A percentile compares a stretch with the other conserved stretches of the same genome.
Evolutionary conservation across 2,797 vertebrate genomes (phyloP).

Genomic region (Spinibarbus caldwelli): DNA sequence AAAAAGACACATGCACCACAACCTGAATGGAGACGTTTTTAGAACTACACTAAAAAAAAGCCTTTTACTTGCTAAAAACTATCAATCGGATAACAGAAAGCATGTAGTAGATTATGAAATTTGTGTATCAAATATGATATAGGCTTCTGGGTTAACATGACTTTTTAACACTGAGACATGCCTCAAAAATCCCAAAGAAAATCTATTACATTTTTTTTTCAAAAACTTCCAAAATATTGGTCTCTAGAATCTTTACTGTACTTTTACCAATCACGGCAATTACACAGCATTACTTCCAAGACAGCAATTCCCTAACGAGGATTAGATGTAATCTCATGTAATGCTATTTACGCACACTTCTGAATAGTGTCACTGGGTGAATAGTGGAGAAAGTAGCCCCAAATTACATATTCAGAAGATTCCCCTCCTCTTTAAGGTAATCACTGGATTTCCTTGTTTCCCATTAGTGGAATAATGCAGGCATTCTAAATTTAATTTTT

Average conservation of each 20-base stretch:
- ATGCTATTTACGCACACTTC: constrained; percentile 65
- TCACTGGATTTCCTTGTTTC: background rate
- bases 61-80: background rate
- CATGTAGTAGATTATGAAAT: background rate
- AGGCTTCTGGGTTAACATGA: background rate
- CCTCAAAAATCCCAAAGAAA: background rate
- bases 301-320: constrained; percentile 65
- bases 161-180: background rate
- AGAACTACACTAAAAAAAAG: background rate
- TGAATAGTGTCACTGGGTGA: constrained; percentile 50
- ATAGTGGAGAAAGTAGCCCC: constrained; percentile 68
- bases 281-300: constrained; percentile 61
- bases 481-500: background rate
- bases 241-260: background rate
- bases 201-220: no score
- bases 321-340: constrained; percentile 77
- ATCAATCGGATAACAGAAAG: background rate
- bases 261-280: constrained; percentile 1
- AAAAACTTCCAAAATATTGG: background rate
- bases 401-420: constrained; percentile 30
- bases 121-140: background rate
- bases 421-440: background rate
- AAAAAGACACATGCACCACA: background rate
- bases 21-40: background rate
- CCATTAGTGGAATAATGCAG: background rate